Evolutionary conservation across 2,888 invertebrate genomes (phyloP).

Genomic region (Metopia argyrocephala): DNA sequence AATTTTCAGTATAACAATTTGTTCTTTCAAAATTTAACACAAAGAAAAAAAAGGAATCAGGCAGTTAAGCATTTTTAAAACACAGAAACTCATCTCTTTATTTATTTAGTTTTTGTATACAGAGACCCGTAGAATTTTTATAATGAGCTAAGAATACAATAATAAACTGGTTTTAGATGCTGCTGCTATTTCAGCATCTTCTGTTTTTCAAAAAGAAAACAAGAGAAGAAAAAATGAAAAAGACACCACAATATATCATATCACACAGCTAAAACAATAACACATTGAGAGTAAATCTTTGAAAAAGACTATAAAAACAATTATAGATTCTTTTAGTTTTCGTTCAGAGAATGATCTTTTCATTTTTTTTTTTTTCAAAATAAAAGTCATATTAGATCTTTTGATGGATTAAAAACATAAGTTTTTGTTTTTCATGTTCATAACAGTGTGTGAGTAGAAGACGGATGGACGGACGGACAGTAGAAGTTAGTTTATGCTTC

Average conservation of each 20-base stretch:
- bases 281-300: slow-evolving; percentile 29
- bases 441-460: neutral
- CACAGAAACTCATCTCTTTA: slow-evolving; percentile 34
- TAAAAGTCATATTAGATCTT: neutral
- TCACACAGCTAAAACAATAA: slow-evolving; percentile 13
- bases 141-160: slow-evolving; percentile 28
- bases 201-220: slow-evolving; percentile 27
- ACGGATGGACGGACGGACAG: neutral
- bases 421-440: neutral
- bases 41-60: slow-evolving; percentile 10
- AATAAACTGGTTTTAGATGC: slow-evolving; percentile 57
- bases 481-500: neutral
- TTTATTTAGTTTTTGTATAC: slow-evolving; percentile 9
- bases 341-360: neutral
- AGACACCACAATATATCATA: slow-evolving; percentile 30
- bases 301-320: slow-evolving; percentile 45
- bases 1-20: neutral
- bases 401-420: slow-evolving; percentile 2
- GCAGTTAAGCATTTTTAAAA: slow-evolving; percentile 26
- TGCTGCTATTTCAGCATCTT: slow-evolving; percentile 36
- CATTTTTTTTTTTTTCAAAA: neutral
- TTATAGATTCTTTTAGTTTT: slow-evolving; percentile 39
- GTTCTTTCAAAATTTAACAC: slow-evolving; percentile 12
- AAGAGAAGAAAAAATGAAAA: slow-evolving; percentile 21
- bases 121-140: slow-evolving; percentile 12